phyloP scores from a whole-genome alignment of 1,140 invertebrate genomes.

The Maconellicoccus hirsutus region DNA sequence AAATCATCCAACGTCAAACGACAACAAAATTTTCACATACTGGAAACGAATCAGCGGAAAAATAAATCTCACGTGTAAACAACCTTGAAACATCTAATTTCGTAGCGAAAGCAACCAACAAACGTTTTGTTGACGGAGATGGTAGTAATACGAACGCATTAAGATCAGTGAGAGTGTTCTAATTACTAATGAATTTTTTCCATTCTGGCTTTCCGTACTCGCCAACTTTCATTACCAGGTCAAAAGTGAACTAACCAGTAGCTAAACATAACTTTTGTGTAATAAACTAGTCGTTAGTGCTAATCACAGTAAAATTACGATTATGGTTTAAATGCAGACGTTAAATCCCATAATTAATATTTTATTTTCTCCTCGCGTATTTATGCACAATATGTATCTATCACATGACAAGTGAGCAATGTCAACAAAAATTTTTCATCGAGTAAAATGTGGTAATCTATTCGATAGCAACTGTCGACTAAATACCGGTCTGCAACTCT shows the following conservation, averaged over 20 bases:
- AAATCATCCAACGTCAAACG: too few relatives aligned
- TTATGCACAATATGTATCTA: too few relatives aligned
- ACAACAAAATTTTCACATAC: neutral
- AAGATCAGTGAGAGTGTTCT: neutral
- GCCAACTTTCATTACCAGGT: slow-evolving; percentile 7
- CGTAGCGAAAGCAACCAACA: neutral
- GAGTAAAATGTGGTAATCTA: neutral
- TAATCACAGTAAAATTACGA: neutral
- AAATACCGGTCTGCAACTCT: neutral
- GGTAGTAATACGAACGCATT: neutral
- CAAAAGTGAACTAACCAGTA: slow-evolving; percentile 3
- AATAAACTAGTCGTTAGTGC: neutral
- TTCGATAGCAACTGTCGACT: neutral
- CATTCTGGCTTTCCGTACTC: neutral
- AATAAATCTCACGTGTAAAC: neutral
- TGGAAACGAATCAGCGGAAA: neutral
- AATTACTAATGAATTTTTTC: neutral
- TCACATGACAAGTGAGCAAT: neutral
- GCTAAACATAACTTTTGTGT: slow-evolving; percentile 1
- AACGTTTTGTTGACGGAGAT: neutral
- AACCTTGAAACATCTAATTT: neutral
- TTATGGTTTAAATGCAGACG: neutral
- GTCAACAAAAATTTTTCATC: neutral
- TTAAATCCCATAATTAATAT: neutral
- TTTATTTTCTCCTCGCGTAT: too few relatives aligned